Evolutionary conservation across 1,140 invertebrate species (phyloP).

Genomic region (Lordiphosa clarofinis): DNA sequence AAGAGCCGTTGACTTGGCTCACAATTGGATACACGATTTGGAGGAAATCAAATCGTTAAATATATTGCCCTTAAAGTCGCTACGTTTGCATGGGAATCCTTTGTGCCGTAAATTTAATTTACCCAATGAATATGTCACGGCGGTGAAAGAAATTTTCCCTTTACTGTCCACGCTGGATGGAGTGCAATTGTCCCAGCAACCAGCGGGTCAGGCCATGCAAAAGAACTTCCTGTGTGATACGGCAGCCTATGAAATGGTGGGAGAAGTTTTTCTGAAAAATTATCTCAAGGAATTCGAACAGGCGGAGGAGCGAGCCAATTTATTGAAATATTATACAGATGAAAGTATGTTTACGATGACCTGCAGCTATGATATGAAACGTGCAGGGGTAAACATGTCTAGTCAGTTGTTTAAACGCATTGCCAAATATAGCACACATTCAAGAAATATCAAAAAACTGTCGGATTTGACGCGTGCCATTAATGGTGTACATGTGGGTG

Average conservation of each 20-base stretch:
- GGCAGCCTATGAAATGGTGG: slow-evolving; percentile 53
- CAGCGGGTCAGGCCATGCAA: slow-evolving; percentile 31
- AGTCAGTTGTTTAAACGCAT: slow-evolving; percentile 42
- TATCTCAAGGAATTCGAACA: slow-evolving; percentile 50
- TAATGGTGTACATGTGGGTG: slow-evolving; percentile 28
- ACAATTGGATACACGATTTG: slow-evolving; percentile 63
- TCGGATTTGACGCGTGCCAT: slow-evolving; percentile 23
- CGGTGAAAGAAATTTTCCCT: slow-evolving; percentile 79
- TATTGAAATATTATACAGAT: slow-evolving; percentile 37
- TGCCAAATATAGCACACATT: slow-evolving; percentile 41
- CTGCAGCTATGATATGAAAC: slow-evolving; percentile 40
- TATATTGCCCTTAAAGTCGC: slow-evolving; percentile 47
- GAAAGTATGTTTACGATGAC: slow-evolving; percentile 60
- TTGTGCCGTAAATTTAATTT: slow-evolving; percentile 80
- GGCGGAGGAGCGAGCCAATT: slow-evolving; percentile 21
- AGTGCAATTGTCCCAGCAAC: slow-evolving; percentile 38
- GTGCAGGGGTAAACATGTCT: slow-evolving; percentile 5
- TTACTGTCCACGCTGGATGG: slow-evolving; percentile 51
- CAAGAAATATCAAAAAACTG: slow-evolving; percentile 40
- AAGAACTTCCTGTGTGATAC: slow-evolving; percentile 61
- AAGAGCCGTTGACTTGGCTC: slow-evolving; percentile 54
- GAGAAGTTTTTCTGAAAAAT: slow-evolving; percentile 42
- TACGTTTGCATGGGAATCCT: slow-evolving; percentile 81
- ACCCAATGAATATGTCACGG: slow-evolving; percentile 79
- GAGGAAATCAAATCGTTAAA: slow-evolving; percentile 30